A percentile compares a stretch with the other conserved stretches of the same genome.
Conservation (phyloP, 1,140 invertebrate genomes). For the Solenopsis fugax region DNA sequence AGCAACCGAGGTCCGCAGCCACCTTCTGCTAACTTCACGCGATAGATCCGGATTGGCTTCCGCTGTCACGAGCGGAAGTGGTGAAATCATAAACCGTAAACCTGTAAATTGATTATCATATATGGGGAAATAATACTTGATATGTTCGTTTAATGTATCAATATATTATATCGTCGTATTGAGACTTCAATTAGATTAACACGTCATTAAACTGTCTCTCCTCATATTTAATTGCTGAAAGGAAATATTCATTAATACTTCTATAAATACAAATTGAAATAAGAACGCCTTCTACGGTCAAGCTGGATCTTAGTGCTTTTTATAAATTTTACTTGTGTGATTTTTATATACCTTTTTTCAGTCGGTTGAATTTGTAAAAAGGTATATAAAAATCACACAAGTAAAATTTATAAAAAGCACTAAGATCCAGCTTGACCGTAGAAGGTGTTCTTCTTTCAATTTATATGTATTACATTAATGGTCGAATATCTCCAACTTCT, state of each 20-base stretch:
- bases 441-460: no score
- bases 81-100: slow-evolving; percentile 38
- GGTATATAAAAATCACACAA: no score
- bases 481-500: no score
- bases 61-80: slow-evolving; percentile 67
- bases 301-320: no score
- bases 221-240: not conserved
- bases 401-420: no score
- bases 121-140: not conserved
- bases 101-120: slow-evolving; percentile 32
- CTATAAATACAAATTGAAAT: no score
- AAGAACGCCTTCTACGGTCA: no score
- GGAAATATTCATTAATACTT: not conserved
- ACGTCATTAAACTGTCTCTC: not conserved
- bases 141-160: slow-evolving; percentile 8
- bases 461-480: no score
- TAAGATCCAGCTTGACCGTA: no score
- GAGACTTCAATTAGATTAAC: slow-evolving; percentile 9
- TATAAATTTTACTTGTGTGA: no score
- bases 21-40: slow-evolving; percentile 70
- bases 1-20: slow-evolving; percentile 73
- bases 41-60: slow-evolving; percentile 69
- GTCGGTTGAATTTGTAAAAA: no score
- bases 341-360: no score
- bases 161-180: not conserved